Evolutionary conservation across 2,113 vertebrate species (phyloP).

Genomic region (Brachyhypopomus occidentalis): DNA sequence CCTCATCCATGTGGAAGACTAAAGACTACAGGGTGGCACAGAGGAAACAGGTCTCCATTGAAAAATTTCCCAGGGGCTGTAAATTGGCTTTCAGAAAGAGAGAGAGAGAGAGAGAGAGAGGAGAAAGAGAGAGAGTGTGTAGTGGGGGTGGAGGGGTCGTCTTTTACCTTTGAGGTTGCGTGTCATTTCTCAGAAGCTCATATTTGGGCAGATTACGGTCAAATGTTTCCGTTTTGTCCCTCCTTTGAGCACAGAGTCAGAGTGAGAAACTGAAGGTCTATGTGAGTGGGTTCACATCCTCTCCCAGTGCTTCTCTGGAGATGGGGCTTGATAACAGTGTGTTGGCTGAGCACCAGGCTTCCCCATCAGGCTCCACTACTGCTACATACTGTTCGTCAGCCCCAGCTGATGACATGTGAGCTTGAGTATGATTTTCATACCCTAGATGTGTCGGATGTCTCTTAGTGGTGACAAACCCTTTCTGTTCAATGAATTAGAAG

Average conservation of each 20-base stretch:
- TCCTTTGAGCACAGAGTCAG: conserved; percentile 65
- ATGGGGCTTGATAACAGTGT: conserved; percentile 70
- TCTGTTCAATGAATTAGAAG: conserved; percentile 20
- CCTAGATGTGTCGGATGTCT: neutral
- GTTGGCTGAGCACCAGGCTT: conserved; percentile 68
- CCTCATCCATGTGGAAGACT: conserved; percentile 54
- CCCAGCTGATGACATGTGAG: conserved; percentile 1
- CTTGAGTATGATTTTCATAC: conserved; percentile 14
- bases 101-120: conserved; percentile 52
- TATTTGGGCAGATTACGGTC: conserved; percentile 78
- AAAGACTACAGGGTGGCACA: conserved; percentile 59
- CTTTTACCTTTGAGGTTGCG: conserved; percentile 78
- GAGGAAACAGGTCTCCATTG: conserved; percentile 67
- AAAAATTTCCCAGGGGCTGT: conserved; percentile 58
- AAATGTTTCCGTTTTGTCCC: conserved; percentile 67
- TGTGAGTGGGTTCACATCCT: conserved; percentile 70
- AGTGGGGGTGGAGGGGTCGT: conserved; percentile 60
- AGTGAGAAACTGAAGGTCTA: conserved; percentile 71
- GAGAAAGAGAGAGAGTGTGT: too few relatives aligned
- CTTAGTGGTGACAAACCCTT: conserved; percentile 15
- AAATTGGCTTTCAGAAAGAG: conserved; percentile 74
- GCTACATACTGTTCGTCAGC: conserved; percentile 15
- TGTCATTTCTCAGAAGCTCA: conserved; percentile 74
- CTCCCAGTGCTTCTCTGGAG: conserved; percentile 67
- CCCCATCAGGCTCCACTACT: conserved; percentile 57